phyloP scores from a whole-genome alignment of 2,797 vertebrate genomes.

The Nyctalus aviator region DNA sequence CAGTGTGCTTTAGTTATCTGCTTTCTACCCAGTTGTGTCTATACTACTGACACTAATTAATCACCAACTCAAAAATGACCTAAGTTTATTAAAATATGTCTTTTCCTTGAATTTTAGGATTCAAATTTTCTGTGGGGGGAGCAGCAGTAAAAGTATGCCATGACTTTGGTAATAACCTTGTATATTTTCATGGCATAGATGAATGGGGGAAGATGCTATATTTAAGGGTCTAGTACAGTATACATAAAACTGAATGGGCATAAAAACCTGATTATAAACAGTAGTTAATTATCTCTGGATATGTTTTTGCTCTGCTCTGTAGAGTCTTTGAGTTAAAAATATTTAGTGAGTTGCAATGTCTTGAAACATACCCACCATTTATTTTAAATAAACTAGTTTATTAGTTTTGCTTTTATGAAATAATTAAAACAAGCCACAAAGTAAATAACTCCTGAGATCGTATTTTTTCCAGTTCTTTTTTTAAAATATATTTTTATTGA shows the following conservation, averaged over 20 bases:
- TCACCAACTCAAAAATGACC: neutral
- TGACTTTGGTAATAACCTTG: neutral
- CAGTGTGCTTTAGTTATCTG: neutral
- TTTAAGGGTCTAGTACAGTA: neutral
- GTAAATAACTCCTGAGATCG: neutral
- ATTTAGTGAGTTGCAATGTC: neutral
- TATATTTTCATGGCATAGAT: neutral
- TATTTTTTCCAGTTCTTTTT: neutral
- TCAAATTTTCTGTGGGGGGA: neutral
- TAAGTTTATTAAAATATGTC: neutral
- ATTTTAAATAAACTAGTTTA: neutral
- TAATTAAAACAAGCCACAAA: neutral
- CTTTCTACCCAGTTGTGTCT: neutral
- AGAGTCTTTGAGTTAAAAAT: neutral
- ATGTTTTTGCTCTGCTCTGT: neutral
- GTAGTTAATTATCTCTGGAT: neutral
- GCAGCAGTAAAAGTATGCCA: neutral
- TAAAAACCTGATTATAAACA: neutral
- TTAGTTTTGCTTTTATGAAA: slow-evolving; percentile 16
- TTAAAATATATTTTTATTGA: no score
- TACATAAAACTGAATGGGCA: neutral
- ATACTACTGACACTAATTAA: neutral
- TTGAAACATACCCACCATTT: neutral
- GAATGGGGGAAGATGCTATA: neutral
- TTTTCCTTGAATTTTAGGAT: neutral